Conservation (phyloP, 1,140 invertebrate species). For the Psix sp. region DNA sequence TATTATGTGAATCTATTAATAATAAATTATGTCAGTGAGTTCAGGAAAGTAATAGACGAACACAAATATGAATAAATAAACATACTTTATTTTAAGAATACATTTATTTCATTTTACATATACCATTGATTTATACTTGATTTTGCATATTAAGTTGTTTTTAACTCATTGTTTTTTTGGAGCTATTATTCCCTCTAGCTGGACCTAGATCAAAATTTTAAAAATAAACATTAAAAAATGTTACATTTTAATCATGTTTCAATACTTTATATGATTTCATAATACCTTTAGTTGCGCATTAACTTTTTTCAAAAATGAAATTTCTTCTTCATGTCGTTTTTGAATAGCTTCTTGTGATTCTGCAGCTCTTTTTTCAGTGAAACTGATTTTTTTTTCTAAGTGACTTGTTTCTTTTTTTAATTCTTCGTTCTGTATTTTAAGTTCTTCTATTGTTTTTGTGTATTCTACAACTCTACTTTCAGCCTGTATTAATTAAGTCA, state of each 20-base stretch:
- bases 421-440: conserved; percentile 84
- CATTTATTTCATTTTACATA: conserved; percentile 37
- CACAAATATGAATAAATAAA: conserved; percentile 38
- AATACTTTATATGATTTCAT: neutral
- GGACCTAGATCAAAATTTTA: conserved; percentile 81
- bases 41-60: too few relatives aligned
- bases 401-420: conserved; percentile 89
- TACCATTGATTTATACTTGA: conserved; percentile 1
- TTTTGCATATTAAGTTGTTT: neutral
- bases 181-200: conserved; percentile 93
- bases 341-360: conserved; percentile 91
- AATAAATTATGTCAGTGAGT: too few relatives aligned
- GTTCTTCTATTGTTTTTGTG: conserved; percentile 77
- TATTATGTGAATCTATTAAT: too few relatives aligned
- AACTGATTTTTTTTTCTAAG: conserved; percentile 89
- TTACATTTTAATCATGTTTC: too few relatives aligned
- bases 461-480: conserved; percentile 86
- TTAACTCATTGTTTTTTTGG: conserved; percentile 86
- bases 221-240: conserved; percentile 15
- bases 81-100: conserved; percentile 62
- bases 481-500: conserved; percentile 64
- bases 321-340: conserved; percentile 93
- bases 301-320: conserved; percentile 93
- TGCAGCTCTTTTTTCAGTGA: conserved; percentile 88
- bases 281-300: conserved; percentile 93